Percentiles rank a stretch among this genome's conserved stretches.
Evolutionary conservation across 2,797 vertebrate genomes (phyloP).

Genomic region (Dermochelys coriacea): DNA sequence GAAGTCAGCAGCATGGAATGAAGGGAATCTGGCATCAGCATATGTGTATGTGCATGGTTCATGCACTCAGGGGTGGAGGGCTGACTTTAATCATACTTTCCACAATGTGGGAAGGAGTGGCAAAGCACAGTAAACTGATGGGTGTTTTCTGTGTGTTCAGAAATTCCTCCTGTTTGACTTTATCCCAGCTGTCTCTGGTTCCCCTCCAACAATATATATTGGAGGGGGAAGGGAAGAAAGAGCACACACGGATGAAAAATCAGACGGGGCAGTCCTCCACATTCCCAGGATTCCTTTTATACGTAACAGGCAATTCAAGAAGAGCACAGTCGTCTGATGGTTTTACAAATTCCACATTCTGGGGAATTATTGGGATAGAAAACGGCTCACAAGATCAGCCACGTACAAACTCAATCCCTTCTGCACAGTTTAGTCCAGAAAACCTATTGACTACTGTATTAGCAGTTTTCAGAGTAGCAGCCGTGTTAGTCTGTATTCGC

Average conservation of each 20-base stretch:
- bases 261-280: background rate
- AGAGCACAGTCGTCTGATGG: constrained; percentile 23
- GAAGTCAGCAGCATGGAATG: constrained; percentile 81
- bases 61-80: constrained; percentile 16
- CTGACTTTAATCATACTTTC: constrained; percentile 60
- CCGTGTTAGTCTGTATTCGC: too few species aligned
- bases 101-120: constrained; percentile 1
- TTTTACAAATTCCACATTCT: background rate
- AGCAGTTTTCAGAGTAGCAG: too few species aligned
- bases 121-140: background rate
- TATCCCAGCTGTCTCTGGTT: background rate
- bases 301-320: background rate
- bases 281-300: constrained; percentile 23
- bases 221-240: constrained; percentile 9
- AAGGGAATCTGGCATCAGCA: constrained; percentile 78
- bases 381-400: background rate
- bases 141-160: background rate
- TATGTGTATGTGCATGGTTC: constrained; percentile 38
- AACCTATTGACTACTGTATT: background rate
- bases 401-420: background rate
- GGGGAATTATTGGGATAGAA: constrained; percentile 44
- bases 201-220: background rate
- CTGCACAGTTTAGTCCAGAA: constrained; percentile 6
- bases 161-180: constrained; percentile 2
- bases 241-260: background rate